Evolutionary conservation across 2,797 vertebrate species (phyloP), one percentile per base, ranked within the genome.

Genomic region (Aplochiton taeniatus): DNA sequence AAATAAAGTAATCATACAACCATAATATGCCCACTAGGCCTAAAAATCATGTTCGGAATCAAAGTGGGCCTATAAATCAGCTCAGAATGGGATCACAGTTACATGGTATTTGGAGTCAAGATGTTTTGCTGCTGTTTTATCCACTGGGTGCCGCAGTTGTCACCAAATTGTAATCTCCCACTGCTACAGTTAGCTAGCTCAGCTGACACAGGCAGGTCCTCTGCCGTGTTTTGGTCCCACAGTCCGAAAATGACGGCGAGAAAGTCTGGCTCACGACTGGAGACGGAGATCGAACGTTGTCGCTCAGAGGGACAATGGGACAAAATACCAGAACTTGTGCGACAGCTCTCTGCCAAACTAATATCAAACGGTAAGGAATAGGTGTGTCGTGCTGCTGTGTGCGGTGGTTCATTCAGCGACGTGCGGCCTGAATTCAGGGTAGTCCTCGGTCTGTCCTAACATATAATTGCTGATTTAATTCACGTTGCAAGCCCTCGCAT

Each of bases 301-400:
- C 95, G 96, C 46, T 95, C 94, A 9, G 96, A 98, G 80, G 82
- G 91, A 61, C 96, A 96, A 58, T 98, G 96, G 96, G 96, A 98
- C 76, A 94, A 94, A 86, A 95, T 97, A 83, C 94, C 94, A 50
- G 96, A 98, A 85, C 82, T 97, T 12, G 93, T 96, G 44, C 93
- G 94, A 59, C 96, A 98, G 91, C 92, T 97, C 51, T 95, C 95
- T 19, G 95, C 93, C 77, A 98, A 98, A 85, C 92, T 96, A 49
- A 96, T 98, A 82, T 95, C 95, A 51, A 95, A 95, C 87, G 95
- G 95, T 97, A 89, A 72, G 94, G 79, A 72, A 59, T 9, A 17
- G n/a, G 10, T 4, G 8, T 9, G 6, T 50, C 1, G 44, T 12
- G 59, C 53, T 14, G 9, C 19, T 13, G 63, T 18, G 9, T 43